Evolutionary conservation across 2,113 vertebrate genomes (phyloP).

Genomic region (Podilymbus podiceps): DNA sequence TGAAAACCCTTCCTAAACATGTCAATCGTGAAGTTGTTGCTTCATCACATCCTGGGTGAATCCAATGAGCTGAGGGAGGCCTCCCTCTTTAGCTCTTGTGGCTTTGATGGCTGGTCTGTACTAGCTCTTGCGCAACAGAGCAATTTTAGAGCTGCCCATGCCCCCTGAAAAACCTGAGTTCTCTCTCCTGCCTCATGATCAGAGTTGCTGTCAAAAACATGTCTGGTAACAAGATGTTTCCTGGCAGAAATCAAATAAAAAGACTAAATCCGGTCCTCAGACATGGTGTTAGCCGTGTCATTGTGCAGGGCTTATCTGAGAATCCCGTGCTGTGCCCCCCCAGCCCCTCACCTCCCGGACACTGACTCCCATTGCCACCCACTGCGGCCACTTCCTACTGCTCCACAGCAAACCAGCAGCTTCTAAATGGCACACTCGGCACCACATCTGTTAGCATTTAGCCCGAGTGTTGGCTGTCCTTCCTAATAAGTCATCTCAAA

Average conservation of each 20-base stretch:
- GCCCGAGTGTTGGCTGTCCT: background rate
- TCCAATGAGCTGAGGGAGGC: background rate
- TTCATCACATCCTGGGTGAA: background rate
- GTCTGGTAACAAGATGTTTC: background rate
- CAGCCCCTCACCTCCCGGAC: background rate
- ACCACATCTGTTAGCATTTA: constrained; percentile 31
- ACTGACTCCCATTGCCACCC: background rate
- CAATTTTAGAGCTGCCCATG: background rate
- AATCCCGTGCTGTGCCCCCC: background rate
- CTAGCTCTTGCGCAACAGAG: background rate
- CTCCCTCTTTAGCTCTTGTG: background rate
- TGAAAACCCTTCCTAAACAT: background rate
- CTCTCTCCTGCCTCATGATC: background rate
- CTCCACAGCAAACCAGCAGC: background rate
- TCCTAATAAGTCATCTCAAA: constrained; percentile 51
- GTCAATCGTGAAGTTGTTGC: background rate
- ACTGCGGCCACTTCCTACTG: background rate
- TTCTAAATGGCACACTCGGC: background rate
- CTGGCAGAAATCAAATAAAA: background rate
- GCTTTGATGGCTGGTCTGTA: background rate
- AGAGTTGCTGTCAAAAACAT: background rate
- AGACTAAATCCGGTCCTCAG: accelerated
- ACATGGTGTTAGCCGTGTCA: background rate
- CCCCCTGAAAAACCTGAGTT: accelerated
- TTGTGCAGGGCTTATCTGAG: accelerated